A percentile compares a stretch with the other conserved stretches of the same genome.
These are phyloP conservation scores for Paratrypauchen microcephalus DNA, from an alignment of 2,797 vertebrate genomes.

Conservation along the genomic window DNA sequence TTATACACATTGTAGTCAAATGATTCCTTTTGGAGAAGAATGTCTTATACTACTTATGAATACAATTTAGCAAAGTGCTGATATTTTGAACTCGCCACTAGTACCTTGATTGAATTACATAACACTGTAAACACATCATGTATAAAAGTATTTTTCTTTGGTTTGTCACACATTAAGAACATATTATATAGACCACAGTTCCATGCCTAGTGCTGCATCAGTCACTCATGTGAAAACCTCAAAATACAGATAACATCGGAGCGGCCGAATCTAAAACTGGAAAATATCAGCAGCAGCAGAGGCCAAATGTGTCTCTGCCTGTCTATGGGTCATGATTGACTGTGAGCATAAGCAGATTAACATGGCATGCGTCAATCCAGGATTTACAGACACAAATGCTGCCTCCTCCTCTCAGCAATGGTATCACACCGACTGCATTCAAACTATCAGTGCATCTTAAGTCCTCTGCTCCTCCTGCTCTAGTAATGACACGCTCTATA, in stretches of 20 bases:
- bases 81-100: not conserved
- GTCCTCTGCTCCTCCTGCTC: constrained; percentile 25
- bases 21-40: too few relatives aligned
- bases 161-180: not conserved
- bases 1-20: too few relatives aligned
- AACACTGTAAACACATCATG: not conserved
- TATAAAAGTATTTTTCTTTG: not conserved
- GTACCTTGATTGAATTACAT: not conserved
- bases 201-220: not conserved
- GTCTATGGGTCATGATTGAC: constrained; percentile 71
- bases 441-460: constrained; percentile 37
- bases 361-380: constrained; percentile 78
- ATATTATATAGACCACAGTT: not conserved
- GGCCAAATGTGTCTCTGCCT: constrained; percentile 21
- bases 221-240: not conserved
- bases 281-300: constrained; percentile 18
- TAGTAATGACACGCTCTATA: constrained; percentile 8
- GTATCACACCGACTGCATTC: constrained; percentile 34
- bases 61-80: too few relatives aligned
- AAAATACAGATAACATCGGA: constrained; percentile 13
- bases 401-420: constrained; percentile 45
- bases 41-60: too few relatives aligned
- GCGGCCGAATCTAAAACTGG: constrained; percentile 20
- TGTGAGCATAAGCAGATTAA: constrained; percentile 80
- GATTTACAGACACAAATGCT: constrained; percentile 75